Percentiles rank a stretch among this genome's conserved stretches.
These are phyloP conservation scores for Furcifer pardalis DNA, from an alignment of 2,797 vertebrate species.

Conservation along the genomic window DNA sequence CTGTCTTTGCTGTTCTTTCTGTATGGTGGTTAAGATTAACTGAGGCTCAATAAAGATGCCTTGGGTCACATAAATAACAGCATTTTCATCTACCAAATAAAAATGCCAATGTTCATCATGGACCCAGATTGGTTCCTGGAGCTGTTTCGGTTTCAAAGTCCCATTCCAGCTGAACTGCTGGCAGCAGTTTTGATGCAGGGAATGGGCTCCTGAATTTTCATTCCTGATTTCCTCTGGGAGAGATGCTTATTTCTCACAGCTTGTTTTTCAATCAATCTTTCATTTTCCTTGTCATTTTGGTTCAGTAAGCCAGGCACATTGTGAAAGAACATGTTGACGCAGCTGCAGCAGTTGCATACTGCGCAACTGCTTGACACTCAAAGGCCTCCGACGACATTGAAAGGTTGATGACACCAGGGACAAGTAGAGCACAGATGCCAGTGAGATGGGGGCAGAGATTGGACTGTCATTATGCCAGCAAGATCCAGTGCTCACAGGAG, in stretches of 20 bases:
- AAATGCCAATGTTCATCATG: background rate
- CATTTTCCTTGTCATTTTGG: background rate
- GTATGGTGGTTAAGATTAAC: background rate
- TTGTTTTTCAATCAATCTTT: conserved; percentile 14
- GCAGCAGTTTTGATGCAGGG: too few species aligned
- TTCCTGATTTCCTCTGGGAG: conserved; percentile 21
- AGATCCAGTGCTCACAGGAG: conserved; percentile 41
- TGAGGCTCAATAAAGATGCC: background rate
- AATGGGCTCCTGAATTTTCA: fast-evolving
- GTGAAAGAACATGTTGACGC: background rate
- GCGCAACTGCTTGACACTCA: background rate
- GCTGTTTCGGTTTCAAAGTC: background rate
- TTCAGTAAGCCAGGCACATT: conserved; percentile 24
- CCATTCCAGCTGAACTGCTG: background rate
- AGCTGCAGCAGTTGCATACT: background rate
- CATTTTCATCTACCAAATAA: background rate
- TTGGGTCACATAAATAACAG: background rate
- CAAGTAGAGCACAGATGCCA: background rate
- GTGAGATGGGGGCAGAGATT: background rate
- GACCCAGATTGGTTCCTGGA: background rate
- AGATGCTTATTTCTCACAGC: background rate
- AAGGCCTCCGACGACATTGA: fast-evolving
- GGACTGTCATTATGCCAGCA: conserved; percentile 19
- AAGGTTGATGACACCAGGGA: background rate
- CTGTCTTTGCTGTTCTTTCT: background rate